Conservation (phyloP, 2,797 vertebrate genomes). For the Apogon hyalosoma region DNA sequence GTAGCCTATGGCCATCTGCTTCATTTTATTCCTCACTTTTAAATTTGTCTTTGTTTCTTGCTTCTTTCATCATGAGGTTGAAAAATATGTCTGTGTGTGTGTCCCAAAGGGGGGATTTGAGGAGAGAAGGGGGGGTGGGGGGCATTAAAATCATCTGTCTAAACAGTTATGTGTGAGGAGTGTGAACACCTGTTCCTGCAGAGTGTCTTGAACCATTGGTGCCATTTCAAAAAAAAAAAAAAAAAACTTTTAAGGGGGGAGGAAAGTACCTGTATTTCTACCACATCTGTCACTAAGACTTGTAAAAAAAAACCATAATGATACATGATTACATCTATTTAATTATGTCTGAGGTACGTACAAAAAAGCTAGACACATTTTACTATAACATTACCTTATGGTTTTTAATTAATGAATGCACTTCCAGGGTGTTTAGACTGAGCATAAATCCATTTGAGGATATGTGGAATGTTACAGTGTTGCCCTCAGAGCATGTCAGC, state of each 20-base stretch:
- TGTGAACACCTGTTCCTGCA: constrained; percentile 71
- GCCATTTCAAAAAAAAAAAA: constrained; percentile 42
- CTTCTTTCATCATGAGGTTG: constrained; percentile 43
- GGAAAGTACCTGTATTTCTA: constrained; percentile 32
- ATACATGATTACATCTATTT: not conserved
- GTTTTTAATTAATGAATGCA: not conserved
- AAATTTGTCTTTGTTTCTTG: constrained; percentile 22
- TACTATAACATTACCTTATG: not conserved
- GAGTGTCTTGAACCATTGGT: constrained; percentile 39
- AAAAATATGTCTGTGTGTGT: constrained; percentile 26
- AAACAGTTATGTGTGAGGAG: constrained; percentile 65
- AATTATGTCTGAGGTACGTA: not conserved
- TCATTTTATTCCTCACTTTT: constrained; percentile 15
- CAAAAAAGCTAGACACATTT: not conserved
- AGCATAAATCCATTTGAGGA: not conserved
- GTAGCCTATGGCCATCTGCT: constrained; percentile 44
- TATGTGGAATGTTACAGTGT: constrained; percentile 22
- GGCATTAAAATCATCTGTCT: constrained; percentile 66
- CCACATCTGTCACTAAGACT: not conserved
- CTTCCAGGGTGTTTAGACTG: not conserved
- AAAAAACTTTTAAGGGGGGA: constrained; percentile 31
- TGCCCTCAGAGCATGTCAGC: constrained; percentile 32
- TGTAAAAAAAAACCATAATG: not conserved
- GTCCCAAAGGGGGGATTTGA: constrained; percentile 4
- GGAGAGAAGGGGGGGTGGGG: constrained; percentile 21